Evolutionary conservation across 2,888 invertebrate species (phyloP).

Genomic region (Drosophila tanythrix): DNA sequence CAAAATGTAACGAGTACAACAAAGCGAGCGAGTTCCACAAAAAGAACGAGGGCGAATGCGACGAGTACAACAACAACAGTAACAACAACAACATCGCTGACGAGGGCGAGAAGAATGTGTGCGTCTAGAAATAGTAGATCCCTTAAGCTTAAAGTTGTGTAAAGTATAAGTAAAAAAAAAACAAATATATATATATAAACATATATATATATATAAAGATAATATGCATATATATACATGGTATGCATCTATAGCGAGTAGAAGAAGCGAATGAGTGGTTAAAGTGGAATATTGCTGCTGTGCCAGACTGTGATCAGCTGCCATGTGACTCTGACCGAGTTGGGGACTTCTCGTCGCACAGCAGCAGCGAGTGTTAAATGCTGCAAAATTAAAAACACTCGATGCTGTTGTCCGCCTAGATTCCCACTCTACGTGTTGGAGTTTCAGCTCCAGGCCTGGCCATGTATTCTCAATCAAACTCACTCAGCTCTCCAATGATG

Average conservation of each 20-base stretch:
- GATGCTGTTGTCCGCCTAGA: conserved; percentile 1
- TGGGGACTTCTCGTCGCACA: neutral
- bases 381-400: conserved; percentile 45
- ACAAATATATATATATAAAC: conserved; percentile 45
- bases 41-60: conserved; percentile 10
- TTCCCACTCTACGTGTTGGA: neutral
- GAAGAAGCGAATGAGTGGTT: conserved; percentile 25
- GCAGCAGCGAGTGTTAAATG: conserved; percentile 39
- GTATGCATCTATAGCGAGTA: conserved; percentile 28
- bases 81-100: conserved; percentile 13
- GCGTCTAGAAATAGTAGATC: conserved; percentile 57
- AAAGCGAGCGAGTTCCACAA: conserved; percentile 17
- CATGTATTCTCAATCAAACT: conserved; percentile 19
- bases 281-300: conserved; percentile 23
- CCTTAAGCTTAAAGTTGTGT: conserved; percentile 78
- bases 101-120: conserved; percentile 24
- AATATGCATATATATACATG: conserved; percentile 29
- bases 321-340: neutral
- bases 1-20: conserved; percentile 51
- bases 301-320: neutral
- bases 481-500: neutral
- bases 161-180: conserved; percentile 67
- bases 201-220: conserved; percentile 46
- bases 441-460: neutral
- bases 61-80: conserved; percentile 3